These are phyloP conservation scores for Teleogryllus occipitalis DNA, from an alignment of 1,140 invertebrate genomes.

Conservation along the genomic window DNA sequence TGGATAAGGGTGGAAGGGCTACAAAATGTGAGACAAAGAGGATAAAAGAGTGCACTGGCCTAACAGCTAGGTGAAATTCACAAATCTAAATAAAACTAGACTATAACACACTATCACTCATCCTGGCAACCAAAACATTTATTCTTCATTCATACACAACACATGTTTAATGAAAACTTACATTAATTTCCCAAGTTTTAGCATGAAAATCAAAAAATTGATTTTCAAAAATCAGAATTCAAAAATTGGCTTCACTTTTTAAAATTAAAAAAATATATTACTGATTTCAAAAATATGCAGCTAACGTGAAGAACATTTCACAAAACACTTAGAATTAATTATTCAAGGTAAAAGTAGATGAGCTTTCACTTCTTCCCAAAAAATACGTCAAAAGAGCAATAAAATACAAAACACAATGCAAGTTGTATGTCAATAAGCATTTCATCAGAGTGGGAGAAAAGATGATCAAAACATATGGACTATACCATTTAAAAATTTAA, in stretches of 20 bases:
- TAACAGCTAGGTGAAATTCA: not conserved
- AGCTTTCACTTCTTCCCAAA: not conserved
- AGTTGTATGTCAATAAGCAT: not conserved
- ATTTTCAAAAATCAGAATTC: conserved; percentile 21
- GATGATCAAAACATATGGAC: not conserved
- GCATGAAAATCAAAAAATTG: conserved; percentile 25
- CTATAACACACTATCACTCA: not conserved
- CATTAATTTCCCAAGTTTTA: conserved; percentile 23
- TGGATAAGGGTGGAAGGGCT: not conserved
- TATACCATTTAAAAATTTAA: not conserved
- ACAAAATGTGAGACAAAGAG: not conserved
- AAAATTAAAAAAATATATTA: not conserved
- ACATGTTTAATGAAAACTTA: conserved; percentile 23
- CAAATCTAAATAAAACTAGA: not conserved
- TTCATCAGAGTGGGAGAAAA: not conserved
- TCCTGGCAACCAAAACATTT: not conserved
- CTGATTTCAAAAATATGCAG: not conserved
- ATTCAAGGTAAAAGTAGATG: not conserved
- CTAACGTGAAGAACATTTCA: not conserved
- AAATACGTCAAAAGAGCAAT: not conserved
- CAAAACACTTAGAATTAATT: not conserved
- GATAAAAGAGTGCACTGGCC: not conserved
- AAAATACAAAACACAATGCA: not conserved
- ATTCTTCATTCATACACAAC: conserved; percentile 1
- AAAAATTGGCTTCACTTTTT: conserved; percentile 12